Percentiles rank a stretch among this genome's conserved stretches.
Conservation (phyloP, 2,113 vertebrate genomes). For the Dromiciops gliroides region DNA sequence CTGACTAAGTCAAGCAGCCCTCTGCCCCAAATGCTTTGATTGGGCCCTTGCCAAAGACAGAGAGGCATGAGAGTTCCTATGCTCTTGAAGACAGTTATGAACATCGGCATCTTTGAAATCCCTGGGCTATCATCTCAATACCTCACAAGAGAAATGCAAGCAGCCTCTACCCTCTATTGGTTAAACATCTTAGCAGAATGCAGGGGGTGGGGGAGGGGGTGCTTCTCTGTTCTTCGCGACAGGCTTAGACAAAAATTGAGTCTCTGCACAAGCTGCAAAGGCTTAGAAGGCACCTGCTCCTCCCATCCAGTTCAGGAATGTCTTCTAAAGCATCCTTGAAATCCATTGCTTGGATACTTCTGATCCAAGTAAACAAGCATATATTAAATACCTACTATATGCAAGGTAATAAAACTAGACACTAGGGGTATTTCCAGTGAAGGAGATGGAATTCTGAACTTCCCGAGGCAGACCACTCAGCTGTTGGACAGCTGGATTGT, state of each 20-base stretch:
- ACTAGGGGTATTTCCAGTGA: neutral
- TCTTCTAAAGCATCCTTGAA: neutral
- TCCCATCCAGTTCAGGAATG: neutral
- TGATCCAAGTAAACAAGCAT: neutral
- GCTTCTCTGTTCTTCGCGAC: slow-evolving; percentile 44
- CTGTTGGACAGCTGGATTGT: neutral
- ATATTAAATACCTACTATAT: neutral
- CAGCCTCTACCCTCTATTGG: slow-evolving; percentile 39
- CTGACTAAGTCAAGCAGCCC: slow-evolving; percentile 50
- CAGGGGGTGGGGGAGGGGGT: neutral
- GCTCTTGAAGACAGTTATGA: slow-evolving; percentile 61
- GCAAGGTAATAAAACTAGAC: neutral
- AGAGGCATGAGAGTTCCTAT: slow-evolving; percentile 54
- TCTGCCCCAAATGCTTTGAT: slow-evolving; percentile 42
- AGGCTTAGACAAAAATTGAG: slow-evolving; percentile 45
- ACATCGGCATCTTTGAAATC: slow-evolving; percentile 39
- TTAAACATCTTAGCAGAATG: slow-evolving; percentile 49
- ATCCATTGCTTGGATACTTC: neutral
- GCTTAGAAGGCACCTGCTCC: neutral
- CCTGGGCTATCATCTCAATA: neutral
- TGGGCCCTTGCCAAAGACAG: slow-evolving; percentile 57
- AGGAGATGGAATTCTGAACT: neutral
- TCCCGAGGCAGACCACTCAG: neutral
- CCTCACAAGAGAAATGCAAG: slow-evolving; percentile 41
- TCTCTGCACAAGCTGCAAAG: slow-evolving; percentile 4